A percentile compares a stretch with the other conserved stretches of the same genome.
phyloP scores from a whole-genome alignment of 2,797 vertebrate species.

The Danio albolineatus region DNA sequence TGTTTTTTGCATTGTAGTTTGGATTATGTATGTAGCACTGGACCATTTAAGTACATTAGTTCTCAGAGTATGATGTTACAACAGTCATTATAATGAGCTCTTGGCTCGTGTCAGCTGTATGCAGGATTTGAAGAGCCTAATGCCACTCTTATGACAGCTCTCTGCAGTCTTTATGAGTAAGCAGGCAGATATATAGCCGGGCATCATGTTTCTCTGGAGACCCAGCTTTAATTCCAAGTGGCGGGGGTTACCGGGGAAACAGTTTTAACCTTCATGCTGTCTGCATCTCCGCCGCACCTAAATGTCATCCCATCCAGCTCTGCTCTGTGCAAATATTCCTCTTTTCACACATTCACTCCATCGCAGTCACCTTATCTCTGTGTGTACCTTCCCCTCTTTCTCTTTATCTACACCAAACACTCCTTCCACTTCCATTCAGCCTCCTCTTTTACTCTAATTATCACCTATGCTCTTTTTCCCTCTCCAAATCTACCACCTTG shows the following conservation, averaged over 20 bases:
- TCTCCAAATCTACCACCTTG: not conserved
- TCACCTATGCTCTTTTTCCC: not conserved
- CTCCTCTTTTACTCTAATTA: constrained; percentile 6
- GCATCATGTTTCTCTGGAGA: constrained; percentile 53
- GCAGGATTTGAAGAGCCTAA: constrained; percentile 33
- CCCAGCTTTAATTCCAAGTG: constrained; percentile 54
- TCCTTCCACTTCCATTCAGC: constrained; percentile 10
- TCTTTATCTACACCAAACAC: constrained; percentile 16
- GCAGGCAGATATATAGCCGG: constrained; percentile 33
- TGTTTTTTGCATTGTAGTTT: not conserved
- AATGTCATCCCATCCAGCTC: constrained; percentile 75
- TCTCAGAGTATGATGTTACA: not conserved
- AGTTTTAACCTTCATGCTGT: constrained; percentile 80
- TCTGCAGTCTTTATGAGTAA: constrained; percentile 35
- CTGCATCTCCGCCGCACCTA: constrained; percentile 72
- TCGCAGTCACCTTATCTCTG: constrained; percentile 46
- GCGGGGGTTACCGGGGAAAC: constrained; percentile 69
- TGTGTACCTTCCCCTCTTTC: constrained; percentile 39
- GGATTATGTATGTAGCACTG: not conserved
- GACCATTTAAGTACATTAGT: not conserved
- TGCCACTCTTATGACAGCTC: constrained; percentile 41
- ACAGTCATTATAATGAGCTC: constrained; percentile 17
- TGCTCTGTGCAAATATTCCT: constrained; percentile 58
- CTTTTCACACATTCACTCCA: constrained; percentile 65
- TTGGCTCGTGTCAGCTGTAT: constrained; percentile 8